Conservation (phyloP, 2,113 vertebrate species). For the Lophura nycthemera region DNA sequence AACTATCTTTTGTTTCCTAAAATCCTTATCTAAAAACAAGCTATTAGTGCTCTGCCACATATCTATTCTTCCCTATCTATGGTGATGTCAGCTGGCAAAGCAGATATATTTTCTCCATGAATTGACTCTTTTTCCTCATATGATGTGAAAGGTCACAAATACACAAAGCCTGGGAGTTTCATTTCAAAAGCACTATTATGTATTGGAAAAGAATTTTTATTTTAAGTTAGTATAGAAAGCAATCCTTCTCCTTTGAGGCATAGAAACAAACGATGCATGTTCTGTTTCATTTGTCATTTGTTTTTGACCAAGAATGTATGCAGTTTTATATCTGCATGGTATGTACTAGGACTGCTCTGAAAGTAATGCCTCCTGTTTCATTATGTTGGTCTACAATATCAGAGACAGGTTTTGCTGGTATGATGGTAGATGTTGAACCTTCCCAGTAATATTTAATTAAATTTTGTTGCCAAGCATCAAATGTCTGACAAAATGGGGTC, state of each 20-base stretch:
- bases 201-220: conserved; percentile 28
- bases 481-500: too few species aligned
- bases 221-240: neutral
- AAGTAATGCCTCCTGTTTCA: too few species aligned
- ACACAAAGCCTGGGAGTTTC: conserved; percentile 23
- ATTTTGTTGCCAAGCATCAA: too few species aligned
- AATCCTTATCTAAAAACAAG: neutral
- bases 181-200: conserved; percentile 1
- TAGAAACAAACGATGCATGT: neutral
- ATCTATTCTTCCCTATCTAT: neutral
- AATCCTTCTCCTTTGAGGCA: neutral
- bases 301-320: neutral
- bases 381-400: too few species aligned
- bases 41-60: fast-evolving
- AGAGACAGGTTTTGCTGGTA: too few species aligned
- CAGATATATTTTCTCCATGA: neutral
- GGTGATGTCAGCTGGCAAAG: neutral
- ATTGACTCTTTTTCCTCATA: neutral
- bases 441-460: too few species aligned
- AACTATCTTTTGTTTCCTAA: neutral
- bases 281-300: neutral
- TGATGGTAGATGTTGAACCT: too few species aligned
- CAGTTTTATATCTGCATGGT: neutral
- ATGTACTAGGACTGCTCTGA: too few species aligned
- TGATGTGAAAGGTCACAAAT: conserved; percentile 12